Base-by-base conservation (phyloP, 2,797 vertebrate genomes). In the Arctocebus calabarensis region DNA sequence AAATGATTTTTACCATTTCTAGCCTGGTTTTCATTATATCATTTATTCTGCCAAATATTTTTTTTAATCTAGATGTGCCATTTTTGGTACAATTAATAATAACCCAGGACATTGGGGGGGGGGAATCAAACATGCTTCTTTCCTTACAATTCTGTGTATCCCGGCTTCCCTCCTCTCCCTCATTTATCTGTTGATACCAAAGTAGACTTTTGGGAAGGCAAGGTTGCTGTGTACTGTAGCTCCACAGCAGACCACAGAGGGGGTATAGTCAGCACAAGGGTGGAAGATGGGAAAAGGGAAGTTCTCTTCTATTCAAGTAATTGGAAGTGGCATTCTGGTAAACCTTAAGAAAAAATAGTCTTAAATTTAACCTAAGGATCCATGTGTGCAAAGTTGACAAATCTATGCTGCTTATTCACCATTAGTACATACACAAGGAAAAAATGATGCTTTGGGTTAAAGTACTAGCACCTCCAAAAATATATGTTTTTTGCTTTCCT, bases 221-320 rank as follows among this genome's bases (percentile, higher is more conserved):
- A 34, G 20, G 25, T 0, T 48, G 13, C 7, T 0, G 57, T 90
- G 14, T 3, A 64, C 17, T 34, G 3, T 57, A 25, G 6, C 3
- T 74, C 0, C 32, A 12, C 2, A 7, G 22, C 2, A 66, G 43
- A 40, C 16, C 73, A 19, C 0, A 22, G 0, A 32, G 52, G 4
- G 2, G 1, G 37, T 23, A 40, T 8, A 55, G 0, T 0, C 9
- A 45, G 6, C 40, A 5, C 16, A 25, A 0, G 40, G 1, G 89
- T 22, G 22, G 40, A 34, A 84, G 14, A 1, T 9, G 22, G 68
- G 32, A 45, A 22, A 86, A 79, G 13, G 45, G 14, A 23, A 91
- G 19, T 23, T 90, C 23, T 62, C 0, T 71, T 5, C 27, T 48
- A 1, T 37, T 61, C 14, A 20, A 55, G 52, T 22, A n/a, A 48